Evolutionary conservation across 2,797 vertebrate species (phyloP), one percentile per base, ranked within the genome.

Genomic region (Choloepus didactylus): DNA sequence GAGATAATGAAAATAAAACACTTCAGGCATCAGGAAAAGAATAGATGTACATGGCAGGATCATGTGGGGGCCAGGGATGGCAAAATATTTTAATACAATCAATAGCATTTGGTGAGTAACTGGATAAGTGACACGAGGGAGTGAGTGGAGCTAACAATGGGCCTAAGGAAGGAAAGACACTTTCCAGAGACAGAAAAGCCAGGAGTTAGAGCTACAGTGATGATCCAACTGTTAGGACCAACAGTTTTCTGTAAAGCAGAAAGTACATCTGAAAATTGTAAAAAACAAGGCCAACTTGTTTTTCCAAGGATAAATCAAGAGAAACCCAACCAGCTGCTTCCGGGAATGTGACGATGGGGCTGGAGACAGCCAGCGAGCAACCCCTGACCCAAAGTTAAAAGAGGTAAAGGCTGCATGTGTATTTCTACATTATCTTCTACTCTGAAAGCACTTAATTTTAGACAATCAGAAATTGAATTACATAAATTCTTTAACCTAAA

Each of bases 261-360:
- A 1, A 12, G 29, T 19, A 19, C 6, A 25, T 21, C 21, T n/a
- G n/a, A 64, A 51, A 11, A 72, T 62, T 62, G 25, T 23, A 23
- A 23, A 60, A 62, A 70, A 70, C 6, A 38, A 62, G 11, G 2
- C 14, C 21, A 31, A 56, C 49, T 67, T 11, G 25, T 31, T 59
- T 92, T 21, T n/a, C n/a, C 56, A 44, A 89, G 23, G 35, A 62
- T 54, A 60, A 84, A 31, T 1, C 62, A 44, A 80, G 51, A 95
- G 64, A 92, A 91, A 88, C 29, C 67, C 38, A 38, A 49, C n/a
- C 56, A 64, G 38, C 54, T 70, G 51, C 35, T 46, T 87, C 38
- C 73, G 44, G 60, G 64, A 82, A 72, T 15, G 27, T 59, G 62
- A 56, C 31, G 41, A 38, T 0, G 9, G 56, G 29, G 60, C n/a